phyloP scores from a whole-genome alignment of 2,113 vertebrate species.

The Protomyctophum bolini region DNA sequence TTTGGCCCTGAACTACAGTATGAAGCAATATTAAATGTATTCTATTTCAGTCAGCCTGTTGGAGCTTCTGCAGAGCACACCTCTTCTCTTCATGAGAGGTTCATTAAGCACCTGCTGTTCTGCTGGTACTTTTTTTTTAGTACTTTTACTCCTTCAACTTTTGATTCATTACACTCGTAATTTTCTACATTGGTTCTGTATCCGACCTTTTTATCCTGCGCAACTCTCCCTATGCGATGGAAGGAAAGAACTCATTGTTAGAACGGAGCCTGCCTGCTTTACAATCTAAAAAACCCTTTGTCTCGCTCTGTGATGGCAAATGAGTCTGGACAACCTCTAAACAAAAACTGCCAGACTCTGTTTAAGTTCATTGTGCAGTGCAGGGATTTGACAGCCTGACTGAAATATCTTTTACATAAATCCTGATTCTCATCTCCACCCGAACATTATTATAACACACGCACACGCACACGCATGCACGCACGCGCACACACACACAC shows the following conservation, averaged over 20 bases:
- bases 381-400: conserved; percentile 70
- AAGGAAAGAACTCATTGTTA: conserved; percentile 72
- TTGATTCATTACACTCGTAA: conserved; percentile 72
- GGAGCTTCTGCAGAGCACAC: conserved; percentile 56
- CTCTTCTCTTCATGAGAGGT: conserved; percentile 49
- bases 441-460: conserved; percentile 45
- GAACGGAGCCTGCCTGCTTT: conserved; percentile 61
- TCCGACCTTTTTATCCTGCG: conserved; percentile 62
- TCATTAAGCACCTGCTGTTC: conserved; percentile 63
- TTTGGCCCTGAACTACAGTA: neutral
- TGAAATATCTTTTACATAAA: conserved; percentile 62
- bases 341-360: conserved; percentile 79
- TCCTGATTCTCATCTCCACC: conserved; percentile 62
- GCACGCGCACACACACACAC: no score
- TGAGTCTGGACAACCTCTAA: conserved; percentile 79
- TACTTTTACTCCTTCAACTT: conserved; percentile 65
- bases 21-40: conserved; percentile 34
- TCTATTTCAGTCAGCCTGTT: conserved; percentile 35
- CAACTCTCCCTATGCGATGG: conserved; percentile 49
- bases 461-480: no score
- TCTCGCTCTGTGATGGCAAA: conserved; percentile 67
- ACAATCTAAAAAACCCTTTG: conserved; percentile 74
- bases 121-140: conserved; percentile 46
- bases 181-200: conserved; percentile 69
- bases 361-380: conserved; percentile 64